Percentiles rank a stretch among this genome's conserved stretches.
Conservation (phyloP, 2,113 vertebrate genomes). For the Ciconia maguari region DNA sequence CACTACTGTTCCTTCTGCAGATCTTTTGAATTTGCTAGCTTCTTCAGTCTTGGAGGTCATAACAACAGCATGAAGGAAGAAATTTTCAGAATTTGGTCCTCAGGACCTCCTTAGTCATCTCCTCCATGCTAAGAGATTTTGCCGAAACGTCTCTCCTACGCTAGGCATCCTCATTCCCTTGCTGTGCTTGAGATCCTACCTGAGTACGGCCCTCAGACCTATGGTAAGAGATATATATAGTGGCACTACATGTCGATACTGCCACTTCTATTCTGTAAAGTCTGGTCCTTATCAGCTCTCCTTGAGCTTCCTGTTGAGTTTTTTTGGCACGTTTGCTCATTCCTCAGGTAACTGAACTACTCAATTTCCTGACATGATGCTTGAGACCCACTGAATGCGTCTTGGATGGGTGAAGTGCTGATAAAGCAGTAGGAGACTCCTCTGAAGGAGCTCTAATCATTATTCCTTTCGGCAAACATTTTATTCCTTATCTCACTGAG, state of each 20-base stretch:
- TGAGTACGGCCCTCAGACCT: rapidly evolving
- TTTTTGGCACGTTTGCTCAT: neutral
- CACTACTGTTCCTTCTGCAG: neutral
- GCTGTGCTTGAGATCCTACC: neutral
- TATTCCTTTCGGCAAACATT: neutral
- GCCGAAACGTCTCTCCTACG: neutral
- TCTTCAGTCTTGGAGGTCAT: neutral
- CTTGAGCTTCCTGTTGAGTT: neutral
- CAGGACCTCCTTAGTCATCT: neutral
- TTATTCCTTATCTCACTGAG: neutral
- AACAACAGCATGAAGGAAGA: neutral
- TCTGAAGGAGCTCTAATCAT: neutral
- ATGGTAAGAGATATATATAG: neutral
- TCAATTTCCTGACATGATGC: neutral
- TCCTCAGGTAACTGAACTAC: neutral
- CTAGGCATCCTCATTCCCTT: neutral
- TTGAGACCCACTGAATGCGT: neutral
- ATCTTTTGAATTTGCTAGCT: neutral
- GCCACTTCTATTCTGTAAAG: neutral
- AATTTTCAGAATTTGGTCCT: neutral
- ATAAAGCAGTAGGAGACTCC: neutral
- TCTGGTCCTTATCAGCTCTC: neutral
- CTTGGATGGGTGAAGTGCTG: neutral
- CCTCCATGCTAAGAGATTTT: neutral
- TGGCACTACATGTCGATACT: neutral